Conservation (phyloP, 2,113 vertebrate genomes). For the Corythaixoides concolor region DNA sequence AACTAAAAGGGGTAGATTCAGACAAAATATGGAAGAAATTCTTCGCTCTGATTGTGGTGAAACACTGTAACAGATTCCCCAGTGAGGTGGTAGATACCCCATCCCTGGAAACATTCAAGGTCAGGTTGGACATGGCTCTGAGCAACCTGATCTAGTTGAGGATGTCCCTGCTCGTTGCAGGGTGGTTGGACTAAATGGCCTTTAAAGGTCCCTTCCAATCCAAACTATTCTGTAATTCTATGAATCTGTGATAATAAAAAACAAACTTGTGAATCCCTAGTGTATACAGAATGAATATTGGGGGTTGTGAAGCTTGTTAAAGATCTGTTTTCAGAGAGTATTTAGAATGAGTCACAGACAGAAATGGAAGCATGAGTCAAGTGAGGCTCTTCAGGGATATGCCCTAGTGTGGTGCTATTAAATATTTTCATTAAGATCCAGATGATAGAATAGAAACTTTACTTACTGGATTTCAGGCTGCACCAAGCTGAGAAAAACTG, state of each 20-base stretch:
- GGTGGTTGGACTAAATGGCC: background rate
- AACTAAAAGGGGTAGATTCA: background rate
- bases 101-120: background rate
- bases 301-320: background rate
- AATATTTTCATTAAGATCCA: background rate
- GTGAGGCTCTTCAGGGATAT: background rate
- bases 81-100: background rate
- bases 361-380: background rate
- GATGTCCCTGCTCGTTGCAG: background rate
- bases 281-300: background rate
- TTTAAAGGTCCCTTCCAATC: background rate
- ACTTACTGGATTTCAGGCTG: background rate
- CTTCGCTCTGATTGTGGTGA: background rate
- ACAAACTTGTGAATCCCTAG: background rate
- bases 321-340: background rate
- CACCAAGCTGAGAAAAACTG: background rate
- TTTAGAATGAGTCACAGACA: background rate
- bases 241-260: background rate
- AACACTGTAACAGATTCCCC: background rate
- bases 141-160: background rate
- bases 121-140: background rate
- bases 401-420: background rate
- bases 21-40: background rate
- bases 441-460: background rate
- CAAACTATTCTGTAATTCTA: background rate